Evolutionary conservation across 2,888 invertebrate genomes (phyloP).

Genomic region (Aleiodes testaceus): DNA sequence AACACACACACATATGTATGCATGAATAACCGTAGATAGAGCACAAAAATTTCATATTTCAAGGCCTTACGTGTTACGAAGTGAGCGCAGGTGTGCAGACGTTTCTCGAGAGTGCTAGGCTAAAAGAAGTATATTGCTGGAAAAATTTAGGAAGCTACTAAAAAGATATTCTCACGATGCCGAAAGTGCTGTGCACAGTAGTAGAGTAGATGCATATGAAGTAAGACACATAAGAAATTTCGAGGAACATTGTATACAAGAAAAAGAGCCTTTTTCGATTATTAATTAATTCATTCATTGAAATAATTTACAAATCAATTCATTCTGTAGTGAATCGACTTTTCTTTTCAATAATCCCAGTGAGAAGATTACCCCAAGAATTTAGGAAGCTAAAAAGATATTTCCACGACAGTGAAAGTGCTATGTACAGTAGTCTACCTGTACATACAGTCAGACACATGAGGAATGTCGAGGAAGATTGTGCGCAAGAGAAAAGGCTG

Average conservation of each 20-base stretch:
- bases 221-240: neutral
- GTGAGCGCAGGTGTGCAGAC: conserved; percentile 19
- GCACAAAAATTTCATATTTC: conserved; percentile 16
- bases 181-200: conserved; percentile 14
- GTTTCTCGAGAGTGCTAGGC: conserved; percentile 29
- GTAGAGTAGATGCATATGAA: neutral
- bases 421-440: neutral
- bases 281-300: too few relatives aligned
- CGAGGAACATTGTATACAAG: neutral
- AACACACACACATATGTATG: neutral
- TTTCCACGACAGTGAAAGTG: conserved; percentile 14
- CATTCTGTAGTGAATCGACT: too few relatives aligned
- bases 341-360: too few relatives aligned
- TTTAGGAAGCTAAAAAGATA: conserved; percentile 28
- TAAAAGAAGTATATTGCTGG: conserved; percentile 25
- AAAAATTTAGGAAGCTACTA: conserved; percentile 33
- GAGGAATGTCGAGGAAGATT: conserved; percentile 1
- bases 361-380: conserved; percentile 21
- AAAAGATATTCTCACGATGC: conserved; percentile 9
- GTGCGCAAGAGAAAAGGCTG: neutral
- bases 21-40: conserved; percentile 8
- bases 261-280: too few relatives aligned
- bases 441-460: neutral
- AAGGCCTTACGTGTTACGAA: conserved; percentile 13
- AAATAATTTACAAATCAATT: too few relatives aligned